Conservation (phyloP, 2,888 invertebrate species). For the Oscheius myriophilus region DNA sequence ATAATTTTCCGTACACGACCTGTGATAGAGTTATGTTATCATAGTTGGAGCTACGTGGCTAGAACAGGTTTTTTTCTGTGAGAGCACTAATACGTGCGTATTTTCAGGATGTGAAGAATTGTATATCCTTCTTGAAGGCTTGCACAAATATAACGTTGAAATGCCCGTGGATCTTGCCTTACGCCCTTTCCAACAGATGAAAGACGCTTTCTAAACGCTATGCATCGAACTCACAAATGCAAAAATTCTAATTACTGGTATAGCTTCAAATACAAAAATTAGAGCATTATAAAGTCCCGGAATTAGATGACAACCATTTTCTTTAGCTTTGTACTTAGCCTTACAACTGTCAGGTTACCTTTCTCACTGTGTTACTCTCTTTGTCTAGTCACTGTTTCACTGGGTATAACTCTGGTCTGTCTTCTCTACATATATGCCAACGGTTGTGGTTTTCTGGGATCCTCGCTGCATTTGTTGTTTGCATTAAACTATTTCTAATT, state of each 20-base stretch:
- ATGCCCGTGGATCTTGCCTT: conserved; percentile 95
- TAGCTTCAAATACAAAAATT: too few species aligned
- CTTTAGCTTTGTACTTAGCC: too few species aligned
- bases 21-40: conserved; percentile 74
- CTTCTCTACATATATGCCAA: conserved; percentile 24
- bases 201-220: conserved; percentile 85
- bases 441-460: conserved; percentile 25
- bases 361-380: background rate
- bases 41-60: conserved; percentile 88
- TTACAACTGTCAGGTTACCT: too few species aligned
- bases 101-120: conserved; percentile 89
- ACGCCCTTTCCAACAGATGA: conserved; percentile 95
- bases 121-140: conserved; percentile 85
- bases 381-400: conserved; percentile 24
- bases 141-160: conserved; percentile 87
- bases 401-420: conserved; percentile 28
- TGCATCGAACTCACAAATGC: background rate
- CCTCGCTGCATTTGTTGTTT: background rate
- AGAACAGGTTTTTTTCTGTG: conserved; percentile 91
- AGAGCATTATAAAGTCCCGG: too few species aligned
- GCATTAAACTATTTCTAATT: too few species aligned
- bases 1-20: conserved; percentile 84
- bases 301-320: too few species aligned
- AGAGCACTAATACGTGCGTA: too few species aligned
- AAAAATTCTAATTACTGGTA: too few species aligned